Percentiles rank a stretch among this genome's conserved stretches.
Conservation (phyloP, 53 echinoderm and acorn worm species). For the Echinometra lucunter region DNA sequence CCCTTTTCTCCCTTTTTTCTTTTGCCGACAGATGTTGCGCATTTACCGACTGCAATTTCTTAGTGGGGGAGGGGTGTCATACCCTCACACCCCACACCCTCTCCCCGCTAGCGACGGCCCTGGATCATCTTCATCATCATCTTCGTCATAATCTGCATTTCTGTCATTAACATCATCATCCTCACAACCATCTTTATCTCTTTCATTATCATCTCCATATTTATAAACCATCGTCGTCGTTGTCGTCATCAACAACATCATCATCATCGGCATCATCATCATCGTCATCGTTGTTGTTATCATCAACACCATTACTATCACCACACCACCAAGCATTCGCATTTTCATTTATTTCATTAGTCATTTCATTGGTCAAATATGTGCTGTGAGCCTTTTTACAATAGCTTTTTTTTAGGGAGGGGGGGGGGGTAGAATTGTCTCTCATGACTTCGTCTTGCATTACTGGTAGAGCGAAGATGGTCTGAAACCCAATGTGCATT, state of each 20-base stretch:
- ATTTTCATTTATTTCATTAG: no score
- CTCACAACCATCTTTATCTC: neutral
- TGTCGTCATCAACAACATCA: neutral
- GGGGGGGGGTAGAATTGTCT: no score
- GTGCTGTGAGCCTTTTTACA: no score
- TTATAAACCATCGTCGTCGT: neutral
- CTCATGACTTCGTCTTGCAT: neutral
- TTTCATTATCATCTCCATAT: neutral
- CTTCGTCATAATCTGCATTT: neutral
- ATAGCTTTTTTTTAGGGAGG: no score
- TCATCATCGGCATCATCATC: neutral
- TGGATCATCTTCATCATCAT: neutral
- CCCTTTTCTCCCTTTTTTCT: no score
- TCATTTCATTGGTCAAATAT: no score
- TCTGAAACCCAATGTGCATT: neutral
- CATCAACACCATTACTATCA: slow-evolving; percentile 43
- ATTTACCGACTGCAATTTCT: no score
- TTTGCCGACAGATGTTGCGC: no score
- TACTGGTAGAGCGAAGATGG: neutral
- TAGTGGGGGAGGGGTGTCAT: no score
- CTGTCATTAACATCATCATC: neutral
- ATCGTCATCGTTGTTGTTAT: neutral
- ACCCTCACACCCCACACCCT: no score
- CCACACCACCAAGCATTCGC: no score
- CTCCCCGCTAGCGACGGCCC: no score